These are phyloP conservation scores for Trichechus manatus DNA, from an alignment of 2,113 vertebrate species.

Conservation along the genomic window DNA sequence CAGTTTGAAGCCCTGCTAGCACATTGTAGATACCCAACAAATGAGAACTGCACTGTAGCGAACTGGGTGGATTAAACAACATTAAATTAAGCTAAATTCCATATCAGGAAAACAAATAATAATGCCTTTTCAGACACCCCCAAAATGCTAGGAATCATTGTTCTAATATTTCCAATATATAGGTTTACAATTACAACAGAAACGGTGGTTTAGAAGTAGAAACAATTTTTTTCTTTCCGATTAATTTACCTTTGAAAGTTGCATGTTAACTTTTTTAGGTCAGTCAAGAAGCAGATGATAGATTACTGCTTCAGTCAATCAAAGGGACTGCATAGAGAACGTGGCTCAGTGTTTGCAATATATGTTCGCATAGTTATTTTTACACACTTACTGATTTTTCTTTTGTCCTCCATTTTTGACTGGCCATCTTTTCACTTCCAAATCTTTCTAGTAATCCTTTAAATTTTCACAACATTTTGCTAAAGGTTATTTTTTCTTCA, in stretches of 20 bases:
- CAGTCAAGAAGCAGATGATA: not conserved
- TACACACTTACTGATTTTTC: not conserved
- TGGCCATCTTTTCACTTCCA: not conserved
- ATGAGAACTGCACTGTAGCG: fast-evolving
- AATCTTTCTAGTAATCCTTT: not conserved
- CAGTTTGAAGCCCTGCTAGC: too few relatives aligned
- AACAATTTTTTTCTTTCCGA: not conserved
- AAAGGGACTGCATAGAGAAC: not conserved
- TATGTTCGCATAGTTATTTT: not conserved
- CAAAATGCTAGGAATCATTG: not conserved
- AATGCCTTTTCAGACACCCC: not conserved
- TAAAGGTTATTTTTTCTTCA: not conserved
- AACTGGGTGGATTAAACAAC: not conserved
- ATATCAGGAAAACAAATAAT: not conserved
- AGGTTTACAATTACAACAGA: not conserved
- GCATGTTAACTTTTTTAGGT: not conserved
- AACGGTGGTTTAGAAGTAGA: not conserved
- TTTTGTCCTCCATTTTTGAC: not conserved
- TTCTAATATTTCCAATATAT: not conserved
- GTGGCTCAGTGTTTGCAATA: not conserved
- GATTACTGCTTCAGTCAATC: not conserved
- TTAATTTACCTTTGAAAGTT: not conserved
- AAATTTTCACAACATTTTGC: not conserved
- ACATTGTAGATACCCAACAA: fast-evolving
- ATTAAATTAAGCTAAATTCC: not conserved